phyloP scores from a whole-genome alignment of 2,888 invertebrate species.

The Drosophila glabriapex region DNA sequence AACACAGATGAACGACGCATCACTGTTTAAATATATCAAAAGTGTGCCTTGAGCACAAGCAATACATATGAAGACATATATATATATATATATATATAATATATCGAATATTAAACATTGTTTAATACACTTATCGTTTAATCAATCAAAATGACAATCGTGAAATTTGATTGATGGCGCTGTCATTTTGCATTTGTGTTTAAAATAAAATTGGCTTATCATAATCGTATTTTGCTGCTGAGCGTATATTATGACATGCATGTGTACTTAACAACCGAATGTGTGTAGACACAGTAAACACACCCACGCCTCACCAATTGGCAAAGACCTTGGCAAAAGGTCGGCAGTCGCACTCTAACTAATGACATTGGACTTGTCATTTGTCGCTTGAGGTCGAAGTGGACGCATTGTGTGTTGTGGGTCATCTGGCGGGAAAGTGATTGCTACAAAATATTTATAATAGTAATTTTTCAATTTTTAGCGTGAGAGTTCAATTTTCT shows the following conservation, averaged over 20 bases:
- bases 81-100: neutral
- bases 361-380: slow-evolving; percentile 28
- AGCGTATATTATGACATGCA: slow-evolving; percentile 1
- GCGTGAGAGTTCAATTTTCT: neutral
- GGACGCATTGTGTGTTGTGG: neutral
- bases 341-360: slow-evolving; percentile 29
- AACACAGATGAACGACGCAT: slow-evolving; percentile 1
- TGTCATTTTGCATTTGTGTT: slow-evolving; percentile 29
- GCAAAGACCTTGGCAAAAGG: slow-evolving; percentile 35
- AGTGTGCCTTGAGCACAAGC: neutral
- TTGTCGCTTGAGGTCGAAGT: slow-evolving; percentile 18
- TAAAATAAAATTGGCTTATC: slow-evolving; percentile 45
- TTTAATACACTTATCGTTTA: slow-evolving; percentile 21
- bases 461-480: neutral
- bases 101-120: slow-evolving; percentile 11
- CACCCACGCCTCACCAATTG: neutral
- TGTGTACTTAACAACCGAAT: slow-evolving; percentile 13
- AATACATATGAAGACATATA: slow-evolving; percentile 1
- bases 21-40: slow-evolving; percentile 22
- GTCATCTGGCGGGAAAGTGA: slow-evolving; percentile 8
- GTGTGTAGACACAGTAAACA: slow-evolving; percentile 2
- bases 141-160: slow-evolving; percentile 55
- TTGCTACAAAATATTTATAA: slow-evolving; percentile 8
- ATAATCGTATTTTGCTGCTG: slow-evolving; percentile 17
- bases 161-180: slow-evolving; percentile 58